phyloP scores from a whole-genome alignment of 2,888 invertebrate species.

The Cerceris rybyensis region DNA sequence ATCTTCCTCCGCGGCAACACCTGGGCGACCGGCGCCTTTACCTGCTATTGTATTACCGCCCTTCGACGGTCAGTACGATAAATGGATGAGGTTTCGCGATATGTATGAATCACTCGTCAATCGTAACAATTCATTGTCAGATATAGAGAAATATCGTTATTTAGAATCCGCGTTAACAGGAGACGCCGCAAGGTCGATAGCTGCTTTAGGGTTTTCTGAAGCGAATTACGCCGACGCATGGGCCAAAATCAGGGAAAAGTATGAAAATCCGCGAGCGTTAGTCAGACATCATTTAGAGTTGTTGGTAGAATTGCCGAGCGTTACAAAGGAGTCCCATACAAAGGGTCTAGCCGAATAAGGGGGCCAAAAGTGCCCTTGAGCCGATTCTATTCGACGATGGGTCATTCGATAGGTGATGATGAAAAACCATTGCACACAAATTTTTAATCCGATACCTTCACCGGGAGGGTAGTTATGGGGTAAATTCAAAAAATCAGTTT shows the following conservation, averaged over 20 bases:
- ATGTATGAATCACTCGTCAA: background rate
- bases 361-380: too few relatives aligned
- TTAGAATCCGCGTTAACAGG: background rate
- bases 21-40: too few relatives aligned
- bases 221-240: background rate
- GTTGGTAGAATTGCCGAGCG: background rate
- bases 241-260: background rate
- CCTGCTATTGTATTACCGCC: background rate
- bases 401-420: too few relatives aligned
- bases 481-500: too few relatives aligned
- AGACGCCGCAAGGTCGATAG: constrained; percentile 9
- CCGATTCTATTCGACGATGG: too few relatives aligned
- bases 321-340: background rate
- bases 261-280: background rate
- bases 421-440: too few relatives aligned
- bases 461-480: too few relatives aligned
- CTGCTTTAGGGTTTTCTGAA: constrained; percentile 34
- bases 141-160: background rate
- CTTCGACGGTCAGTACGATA: background rate
- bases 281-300: background rate
- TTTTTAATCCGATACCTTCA: too few relatives aligned
- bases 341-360: too few relatives aligned
- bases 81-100: background rate
- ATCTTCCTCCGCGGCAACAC: too few relatives aligned
- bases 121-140: background rate